These are phyloP conservation scores for Thoracochromis brauschi DNA, from an alignment of 2,113 vertebrate species.

Conservation along the genomic window DNA sequence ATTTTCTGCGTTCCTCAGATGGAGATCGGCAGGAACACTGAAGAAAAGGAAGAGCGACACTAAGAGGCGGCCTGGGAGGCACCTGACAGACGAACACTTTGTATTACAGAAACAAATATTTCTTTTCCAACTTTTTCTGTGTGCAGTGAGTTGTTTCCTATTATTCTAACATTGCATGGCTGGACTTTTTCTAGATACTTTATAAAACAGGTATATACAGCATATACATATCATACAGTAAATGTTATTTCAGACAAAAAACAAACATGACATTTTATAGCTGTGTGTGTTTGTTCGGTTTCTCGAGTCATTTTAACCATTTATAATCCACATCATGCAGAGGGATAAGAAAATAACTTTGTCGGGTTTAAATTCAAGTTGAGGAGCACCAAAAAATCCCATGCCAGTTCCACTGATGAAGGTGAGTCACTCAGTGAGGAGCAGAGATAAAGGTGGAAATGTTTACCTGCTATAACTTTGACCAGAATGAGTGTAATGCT, in stretches of 20 bases:
- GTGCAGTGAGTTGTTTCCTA: background rate
- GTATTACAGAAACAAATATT: background rate
- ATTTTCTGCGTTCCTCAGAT: background rate
- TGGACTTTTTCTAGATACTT: background rate
- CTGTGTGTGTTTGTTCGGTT: rapidly evolving
- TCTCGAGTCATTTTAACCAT: background rate
- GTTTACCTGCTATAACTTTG: background rate
- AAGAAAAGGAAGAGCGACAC: background rate
- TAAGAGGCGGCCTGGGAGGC: rapidly evolving
- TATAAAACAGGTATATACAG: background rate
- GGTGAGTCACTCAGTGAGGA: background rate
- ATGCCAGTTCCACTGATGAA: background rate
- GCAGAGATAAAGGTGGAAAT: background rate
- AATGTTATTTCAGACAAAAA: background rate
- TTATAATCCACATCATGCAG: background rate
- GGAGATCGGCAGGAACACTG: background rate
- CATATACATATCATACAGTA: background rate
- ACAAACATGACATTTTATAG: rapidly evolving
- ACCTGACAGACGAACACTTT: background rate
- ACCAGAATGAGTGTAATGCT: background rate
- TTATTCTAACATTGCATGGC: background rate
- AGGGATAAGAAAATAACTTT: background rate
- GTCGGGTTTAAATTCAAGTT: background rate
- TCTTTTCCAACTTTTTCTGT: background rate
- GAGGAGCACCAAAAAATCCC: background rate